Evolutionary conservation across 2,797 vertebrate species (phyloP).

Genomic region (Silurus aristotelis): DNA sequence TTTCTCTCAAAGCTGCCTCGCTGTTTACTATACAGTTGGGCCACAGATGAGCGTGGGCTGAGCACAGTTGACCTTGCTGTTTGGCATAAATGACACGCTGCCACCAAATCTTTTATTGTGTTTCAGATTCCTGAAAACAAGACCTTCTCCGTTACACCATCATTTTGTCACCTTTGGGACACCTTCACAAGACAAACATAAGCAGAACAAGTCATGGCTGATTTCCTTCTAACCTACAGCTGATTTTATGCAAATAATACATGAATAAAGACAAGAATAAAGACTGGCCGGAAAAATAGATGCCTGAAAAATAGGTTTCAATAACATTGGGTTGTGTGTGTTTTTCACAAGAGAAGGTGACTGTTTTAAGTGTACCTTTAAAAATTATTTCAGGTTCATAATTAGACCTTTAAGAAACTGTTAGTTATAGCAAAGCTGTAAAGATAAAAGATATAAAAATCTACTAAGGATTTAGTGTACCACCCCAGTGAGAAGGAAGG

Average conservation of each 20-base stretch:
- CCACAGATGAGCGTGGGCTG: conserved; percentile 61
- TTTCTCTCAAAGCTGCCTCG: conserved; percentile 32
- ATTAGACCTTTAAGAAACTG: not conserved
- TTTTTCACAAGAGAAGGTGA: not conserved
- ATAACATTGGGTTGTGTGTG: not conserved
- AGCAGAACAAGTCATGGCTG: conserved; percentile 3
- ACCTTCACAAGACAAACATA: conserved; percentile 7
- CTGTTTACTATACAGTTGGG: conserved; percentile 66
- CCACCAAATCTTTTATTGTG: conserved; percentile 26
- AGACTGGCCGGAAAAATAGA: not conserved
- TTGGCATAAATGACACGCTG: conserved; percentile 49
- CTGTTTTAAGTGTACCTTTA: not conserved
- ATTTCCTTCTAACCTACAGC: conserved; percentile 15
- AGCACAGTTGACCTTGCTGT: conserved; percentile 72
- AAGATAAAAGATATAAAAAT: not conserved
- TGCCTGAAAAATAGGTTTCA: not conserved
- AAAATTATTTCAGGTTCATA: not conserved
- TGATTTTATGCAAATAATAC: conserved; percentile 2
- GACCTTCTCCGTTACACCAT: conserved; percentile 59
- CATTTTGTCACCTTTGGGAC: conserved; percentile 15
- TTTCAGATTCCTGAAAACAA: conserved; percentile 59
- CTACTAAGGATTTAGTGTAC: not conserved
- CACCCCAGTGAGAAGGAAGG: not conserved
- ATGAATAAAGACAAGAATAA: not conserved
- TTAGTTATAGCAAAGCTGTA: not conserved